Base-by-base conservation (phyloP, 2,888 invertebrate genomes). In the Polyommatus iphigenia region DNA sequence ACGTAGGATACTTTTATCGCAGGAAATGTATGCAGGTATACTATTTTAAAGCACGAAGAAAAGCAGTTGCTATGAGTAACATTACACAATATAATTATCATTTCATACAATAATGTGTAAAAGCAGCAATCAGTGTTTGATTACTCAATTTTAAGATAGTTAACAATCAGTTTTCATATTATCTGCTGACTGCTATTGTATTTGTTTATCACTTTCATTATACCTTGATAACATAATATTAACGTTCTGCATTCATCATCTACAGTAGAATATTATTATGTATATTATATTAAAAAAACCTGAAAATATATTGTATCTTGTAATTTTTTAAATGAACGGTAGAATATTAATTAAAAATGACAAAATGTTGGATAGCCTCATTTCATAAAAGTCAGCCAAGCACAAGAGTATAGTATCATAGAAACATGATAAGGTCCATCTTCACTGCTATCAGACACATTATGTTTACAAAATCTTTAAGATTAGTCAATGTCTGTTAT, bases 401-500 rank as follows among this genome's bases (percentile, higher is more conserved):
- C 46, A 46, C 46, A 46, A 46, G 46, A 46, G 3, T 46, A 46
- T 46, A 46, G 46, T 46, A 46, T 46, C 46, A 46, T 46, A n/a
- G n/a, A 57, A n/a, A 57, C 10, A 62, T 62, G 67, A 67, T 67
- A 67, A 67, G 29, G 13, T 15, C 4, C 67, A 67, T 67, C 13
- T 15, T 10, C 18, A 62, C 13, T 67, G 3, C 5, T 67, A 67
- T 67, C 67, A 13, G 67, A 15, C 10, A 29, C 20, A 59, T 20
- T 20, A 15, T 24, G 8, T 62, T 62, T 10, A 62, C 20, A 29
- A 29, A 10, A 67, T 54, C 5, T 29, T 67, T 3, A 67, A 67
- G 29, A 29, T 67, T 67, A 29, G 13, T 29, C 29, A 67, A 67
- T 67, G 29, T 67, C 67, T 67, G 46, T 46, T 67, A 67, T 67